Percentiles rank a stretch among this genome's conserved stretches.
Evolutionary conservation across 2,113 vertebrate species (phyloP).

Genomic region (Herpetotheres cachinnans): DNA sequence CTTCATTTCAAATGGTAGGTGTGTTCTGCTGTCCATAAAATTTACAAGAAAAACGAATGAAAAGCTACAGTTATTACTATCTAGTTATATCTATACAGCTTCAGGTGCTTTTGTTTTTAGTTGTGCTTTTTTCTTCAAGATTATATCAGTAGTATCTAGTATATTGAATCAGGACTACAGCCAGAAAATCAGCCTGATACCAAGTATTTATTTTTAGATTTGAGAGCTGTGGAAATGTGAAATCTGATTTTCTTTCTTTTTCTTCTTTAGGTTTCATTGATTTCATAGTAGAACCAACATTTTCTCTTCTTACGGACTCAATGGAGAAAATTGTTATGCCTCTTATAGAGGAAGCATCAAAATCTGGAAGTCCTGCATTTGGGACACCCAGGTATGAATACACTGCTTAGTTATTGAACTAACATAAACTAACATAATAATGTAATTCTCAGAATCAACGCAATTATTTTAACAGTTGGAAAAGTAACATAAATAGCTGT

Average conservation of each 20-base stretch:
- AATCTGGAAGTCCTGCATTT: slow-evolving; percentile 79
- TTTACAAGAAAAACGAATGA: not conserved
- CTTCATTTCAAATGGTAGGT: not conserved
- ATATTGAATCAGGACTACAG: not conserved
- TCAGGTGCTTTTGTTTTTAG: not conserved
- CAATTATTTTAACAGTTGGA: not conserved
- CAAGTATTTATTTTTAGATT: not conserved
- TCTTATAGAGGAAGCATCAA: slow-evolving; percentile 94
- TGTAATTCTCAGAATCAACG: not conserved
- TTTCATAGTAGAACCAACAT: slow-evolving; percentile 97
- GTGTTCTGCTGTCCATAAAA: not conserved
- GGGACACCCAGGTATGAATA: slow-evolving; percentile 79
- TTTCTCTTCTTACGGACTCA: slow-evolving; percentile 92
- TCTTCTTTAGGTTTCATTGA: slow-evolving; percentile 88
- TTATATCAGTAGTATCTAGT: not conserved
- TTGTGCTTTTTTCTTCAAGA: not conserved
- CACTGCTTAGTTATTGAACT: not conserved
- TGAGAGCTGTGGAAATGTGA: not conserved
- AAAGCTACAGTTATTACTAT: not conserved
- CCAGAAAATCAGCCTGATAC: not conserved
- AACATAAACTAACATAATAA: not conserved
- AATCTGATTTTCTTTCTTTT: not conserved
- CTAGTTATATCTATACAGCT: not conserved
- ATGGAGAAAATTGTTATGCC: slow-evolving; percentile 96
- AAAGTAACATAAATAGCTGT: slow-evolving; percentile 16